Evolutionary conservation across 2,797 vertebrate species (phyloP).

Genomic region (Tadarida brasiliensis): DNA sequence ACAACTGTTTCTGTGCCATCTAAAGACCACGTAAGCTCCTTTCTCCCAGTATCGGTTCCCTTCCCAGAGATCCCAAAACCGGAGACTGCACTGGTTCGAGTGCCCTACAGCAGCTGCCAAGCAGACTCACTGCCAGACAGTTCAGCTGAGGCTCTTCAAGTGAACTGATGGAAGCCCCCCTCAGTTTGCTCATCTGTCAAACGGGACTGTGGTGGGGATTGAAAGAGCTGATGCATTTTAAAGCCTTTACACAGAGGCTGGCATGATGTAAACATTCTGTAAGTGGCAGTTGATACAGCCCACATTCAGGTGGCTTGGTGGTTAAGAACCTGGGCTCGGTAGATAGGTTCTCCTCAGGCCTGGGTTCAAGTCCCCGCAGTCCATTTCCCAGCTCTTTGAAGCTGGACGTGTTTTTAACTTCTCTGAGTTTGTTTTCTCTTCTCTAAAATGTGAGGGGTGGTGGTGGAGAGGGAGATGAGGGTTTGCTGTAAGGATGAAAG

Average conservation of each 20-base stretch:
- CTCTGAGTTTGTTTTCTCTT: neutral
- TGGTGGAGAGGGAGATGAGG: neutral
- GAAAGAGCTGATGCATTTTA: neutral
- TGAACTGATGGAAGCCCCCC: neutral
- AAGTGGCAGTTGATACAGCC: rapidly evolving
- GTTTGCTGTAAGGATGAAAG: neutral
- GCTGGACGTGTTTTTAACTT: neutral
- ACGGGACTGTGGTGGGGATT: neutral
- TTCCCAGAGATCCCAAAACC: neutral
- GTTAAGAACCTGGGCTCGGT: neutral
- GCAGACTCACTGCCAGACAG: neutral
- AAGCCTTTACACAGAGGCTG: neutral
- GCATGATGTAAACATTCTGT: neutral
- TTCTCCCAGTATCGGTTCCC: neutral
- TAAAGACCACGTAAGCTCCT: neutral
- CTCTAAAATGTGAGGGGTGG: neutral
- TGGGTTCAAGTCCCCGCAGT: neutral
- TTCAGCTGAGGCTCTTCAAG: neutral
- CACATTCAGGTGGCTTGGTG: neutral
- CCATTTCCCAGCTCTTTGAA: neutral
- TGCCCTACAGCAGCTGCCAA: neutral
- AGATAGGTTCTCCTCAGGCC: neutral
- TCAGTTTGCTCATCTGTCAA: neutral
- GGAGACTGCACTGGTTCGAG: neutral
- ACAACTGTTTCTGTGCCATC: neutral